A percentile compares a stretch with the other conserved stretches of the same genome.
These are phyloP conservation scores for Cardiocondyla obscurior DNA, from an alignment of 1,140 invertebrate species.

Conservation along the genomic window DNA sequence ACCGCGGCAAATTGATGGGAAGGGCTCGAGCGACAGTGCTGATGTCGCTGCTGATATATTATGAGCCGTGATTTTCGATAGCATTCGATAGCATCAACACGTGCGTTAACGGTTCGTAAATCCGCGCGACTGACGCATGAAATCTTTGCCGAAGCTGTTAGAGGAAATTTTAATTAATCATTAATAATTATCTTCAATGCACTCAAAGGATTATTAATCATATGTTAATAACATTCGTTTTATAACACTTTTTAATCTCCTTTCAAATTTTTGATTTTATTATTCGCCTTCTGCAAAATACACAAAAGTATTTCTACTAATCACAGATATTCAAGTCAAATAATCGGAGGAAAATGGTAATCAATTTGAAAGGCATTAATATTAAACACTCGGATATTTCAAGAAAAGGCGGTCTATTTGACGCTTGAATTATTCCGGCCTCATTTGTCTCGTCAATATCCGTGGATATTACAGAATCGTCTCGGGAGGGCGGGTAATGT, in stretches of 20 bases:
- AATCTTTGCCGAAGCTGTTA: background rate
- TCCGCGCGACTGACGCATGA: background rate
- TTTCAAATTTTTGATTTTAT: no score
- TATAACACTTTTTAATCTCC: no score
- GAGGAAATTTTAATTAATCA: background rate
- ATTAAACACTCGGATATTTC: background rate
- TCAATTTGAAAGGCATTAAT: background rate
- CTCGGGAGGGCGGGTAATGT: background rate
- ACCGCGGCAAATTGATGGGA: slow-evolving; percentile 77
- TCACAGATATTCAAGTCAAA: background rate
- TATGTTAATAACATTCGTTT: background rate
- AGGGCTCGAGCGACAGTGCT: slow-evolving; percentile 68
- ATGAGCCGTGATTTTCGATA: slow-evolving; percentile 66
- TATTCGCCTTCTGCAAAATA: background rate
- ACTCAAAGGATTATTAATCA: background rate
- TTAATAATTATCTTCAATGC: no score
- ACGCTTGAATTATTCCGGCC: background rate
- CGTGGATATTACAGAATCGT: background rate
- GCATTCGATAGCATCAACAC: background rate
- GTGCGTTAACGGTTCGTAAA: background rate
- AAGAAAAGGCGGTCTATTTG: background rate
- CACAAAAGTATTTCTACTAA: background rate
- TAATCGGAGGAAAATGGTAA: background rate
- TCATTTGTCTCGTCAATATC: slow-evolving; percentile 4
- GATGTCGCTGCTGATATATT: slow-evolving; percentile 65